phyloP scores from a whole-genome alignment of 2,113 vertebrate species.

The Phasianus colchicus region DNA sequence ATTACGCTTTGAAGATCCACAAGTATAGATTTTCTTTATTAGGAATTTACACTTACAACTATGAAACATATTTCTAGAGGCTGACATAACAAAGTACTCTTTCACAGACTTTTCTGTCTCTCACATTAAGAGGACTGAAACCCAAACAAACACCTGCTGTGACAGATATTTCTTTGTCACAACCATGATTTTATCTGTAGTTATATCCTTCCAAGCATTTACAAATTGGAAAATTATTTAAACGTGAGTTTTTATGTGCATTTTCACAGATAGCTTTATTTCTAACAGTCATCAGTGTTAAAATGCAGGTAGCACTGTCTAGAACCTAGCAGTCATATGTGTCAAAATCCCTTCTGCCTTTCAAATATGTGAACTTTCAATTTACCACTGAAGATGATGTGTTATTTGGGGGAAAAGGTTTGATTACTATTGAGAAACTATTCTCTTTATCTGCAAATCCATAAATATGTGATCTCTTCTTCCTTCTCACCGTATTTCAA shows the following conservation, averaged over 20 bases:
- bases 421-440: not conserved
- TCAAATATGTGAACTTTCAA: not conserved
- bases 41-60: not conserved
- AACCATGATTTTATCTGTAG: not conserved
- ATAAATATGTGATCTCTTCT: constrained; percentile 1
- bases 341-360: not conserved
- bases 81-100: not conserved
- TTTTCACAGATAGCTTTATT: not conserved
- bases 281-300: not conserved
- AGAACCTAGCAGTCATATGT: not conserved
- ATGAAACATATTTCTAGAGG: not conserved
- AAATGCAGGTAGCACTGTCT: not conserved
- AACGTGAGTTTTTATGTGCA: not conserved
- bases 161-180: not conserved
- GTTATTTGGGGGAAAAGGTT: not conserved
- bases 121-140: not conserved
- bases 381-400: not conserved
- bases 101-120: not conserved
- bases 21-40: not conserved
- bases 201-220: not conserved
- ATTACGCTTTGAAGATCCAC: not conserved
- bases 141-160: not conserved
- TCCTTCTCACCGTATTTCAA: not conserved
- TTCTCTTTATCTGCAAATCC: not conserved
- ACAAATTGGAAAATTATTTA: not conserved